These are phyloP conservation scores for Gavialis gangeticus DNA, from an alignment of 2,113 vertebrate species.

Conservation along the genomic window DNA sequence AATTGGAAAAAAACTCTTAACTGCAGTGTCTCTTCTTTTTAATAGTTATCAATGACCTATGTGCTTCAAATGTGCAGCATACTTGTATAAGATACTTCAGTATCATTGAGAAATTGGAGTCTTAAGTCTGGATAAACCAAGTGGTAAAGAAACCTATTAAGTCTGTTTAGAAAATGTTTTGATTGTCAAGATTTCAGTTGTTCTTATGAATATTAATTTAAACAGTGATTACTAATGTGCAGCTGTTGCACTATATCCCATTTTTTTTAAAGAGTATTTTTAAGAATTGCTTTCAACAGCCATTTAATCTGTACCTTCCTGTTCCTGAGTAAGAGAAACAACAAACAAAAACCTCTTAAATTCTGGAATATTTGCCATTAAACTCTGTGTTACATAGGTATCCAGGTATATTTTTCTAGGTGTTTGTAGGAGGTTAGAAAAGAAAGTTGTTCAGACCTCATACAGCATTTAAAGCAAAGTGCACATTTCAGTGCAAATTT, in stretches of 20 bases:
- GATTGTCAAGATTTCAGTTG: not conserved
- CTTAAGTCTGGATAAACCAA: not conserved
- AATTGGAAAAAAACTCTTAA: not conserved
- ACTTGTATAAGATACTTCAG: not conserved
- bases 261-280: not conserved
- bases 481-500: not conserved
- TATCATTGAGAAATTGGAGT: not conserved
- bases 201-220: not conserved
- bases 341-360: not conserved
- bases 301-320: not conserved
- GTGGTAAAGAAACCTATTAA: not conserved
- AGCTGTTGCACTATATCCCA: accelerated
- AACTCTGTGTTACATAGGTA: not conserved
- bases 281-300: not conserved
- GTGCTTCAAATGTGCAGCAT: not conserved
- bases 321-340: too few relatives aligned
- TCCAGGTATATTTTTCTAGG: not conserved
- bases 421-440: not conserved
- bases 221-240: not conserved
- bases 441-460: not conserved
- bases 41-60: not conserved
- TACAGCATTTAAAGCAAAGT: not conserved
- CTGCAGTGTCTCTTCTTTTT: not conserved
- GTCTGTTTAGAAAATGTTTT: not conserved
- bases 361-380: not conserved